Percentiles rank a stretch among this genome's conserved stretches.
Conservation (phyloP, 1,140 invertebrate species). For the Rhizoglyphus robini region DNA sequence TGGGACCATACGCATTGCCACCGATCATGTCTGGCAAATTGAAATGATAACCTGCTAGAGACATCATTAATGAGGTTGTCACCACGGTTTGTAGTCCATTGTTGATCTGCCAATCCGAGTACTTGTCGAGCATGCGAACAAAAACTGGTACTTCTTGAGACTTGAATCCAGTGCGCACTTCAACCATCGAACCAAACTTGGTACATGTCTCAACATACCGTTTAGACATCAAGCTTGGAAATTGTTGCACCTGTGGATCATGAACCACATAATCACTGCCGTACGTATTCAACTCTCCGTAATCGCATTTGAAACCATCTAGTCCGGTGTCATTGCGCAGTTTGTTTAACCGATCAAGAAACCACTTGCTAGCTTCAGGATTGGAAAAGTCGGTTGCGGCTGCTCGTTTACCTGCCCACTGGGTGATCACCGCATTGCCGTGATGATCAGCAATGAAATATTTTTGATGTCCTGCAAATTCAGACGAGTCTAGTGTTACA, state of each 20-base stretch:
- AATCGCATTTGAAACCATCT: conserved; percentile 83
- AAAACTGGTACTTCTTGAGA: no score
- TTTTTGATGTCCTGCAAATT: conserved; percentile 41
- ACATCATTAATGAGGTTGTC: conserved; percentile 52
- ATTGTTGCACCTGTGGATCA: conserved; percentile 33
- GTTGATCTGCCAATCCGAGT: conserved; percentile 62
- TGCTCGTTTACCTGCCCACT: no score
- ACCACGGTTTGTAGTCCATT: conserved; percentile 63
- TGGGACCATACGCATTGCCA: no score
- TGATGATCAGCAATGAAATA: conserved; percentile 28
- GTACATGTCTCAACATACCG: conserved; percentile 50
- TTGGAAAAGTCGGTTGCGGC: conserved; percentile 69
- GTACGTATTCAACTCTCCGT: conserved; percentile 54
- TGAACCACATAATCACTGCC: conserved; percentile 30
- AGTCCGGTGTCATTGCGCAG: conserved; percentile 50
- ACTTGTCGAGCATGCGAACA: no score
- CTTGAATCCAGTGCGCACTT: background rate
- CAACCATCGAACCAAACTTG: conserved; percentile 34
- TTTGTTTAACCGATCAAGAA: conserved; percentile 43
- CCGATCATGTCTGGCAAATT: no score
- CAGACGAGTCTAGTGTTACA: conserved; percentile 45
- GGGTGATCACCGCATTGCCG: conserved; percentile 38
- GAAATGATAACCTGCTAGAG: conserved; percentile 62
- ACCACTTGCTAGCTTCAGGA: conserved; percentile 55
- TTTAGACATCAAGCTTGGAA: conserved; percentile 47